Conservation (phyloP, 2,888 invertebrate genomes). For the Eupithecia abbreviata region DNA sequence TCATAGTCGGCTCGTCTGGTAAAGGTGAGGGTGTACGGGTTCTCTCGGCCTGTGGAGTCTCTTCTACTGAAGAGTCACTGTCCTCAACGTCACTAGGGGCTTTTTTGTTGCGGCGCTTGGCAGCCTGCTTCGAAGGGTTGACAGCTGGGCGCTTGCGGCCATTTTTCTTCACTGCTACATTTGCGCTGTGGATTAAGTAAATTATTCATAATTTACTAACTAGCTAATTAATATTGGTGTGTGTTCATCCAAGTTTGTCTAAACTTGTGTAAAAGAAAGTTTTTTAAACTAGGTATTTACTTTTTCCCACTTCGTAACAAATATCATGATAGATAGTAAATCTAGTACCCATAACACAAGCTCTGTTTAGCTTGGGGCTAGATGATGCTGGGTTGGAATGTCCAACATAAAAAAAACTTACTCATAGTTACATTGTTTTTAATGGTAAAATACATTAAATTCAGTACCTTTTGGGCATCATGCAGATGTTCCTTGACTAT, state of each 20-base stretch:
- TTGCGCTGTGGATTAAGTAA: not conserved
- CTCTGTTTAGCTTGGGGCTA: too few relatives aligned
- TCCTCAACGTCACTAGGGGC: slow-evolving; percentile 65
- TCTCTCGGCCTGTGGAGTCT: slow-evolving; percentile 50
- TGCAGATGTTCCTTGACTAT: slow-evolving; percentile 3
- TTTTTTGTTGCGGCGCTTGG: slow-evolving; percentile 53
- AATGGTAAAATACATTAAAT: not conserved
- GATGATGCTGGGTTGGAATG: too few relatives aligned
- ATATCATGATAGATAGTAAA: too few relatives aligned
- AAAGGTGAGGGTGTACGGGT: slow-evolving; percentile 79
- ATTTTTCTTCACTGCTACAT: slow-evolving; percentile 22
- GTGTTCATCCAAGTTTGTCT: not conserved
- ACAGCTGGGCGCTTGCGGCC: slow-evolving; percentile 37
- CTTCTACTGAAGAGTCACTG: slow-evolving; percentile 60
- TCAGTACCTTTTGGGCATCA: slow-evolving; percentile 28
- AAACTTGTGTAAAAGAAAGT: not conserved
- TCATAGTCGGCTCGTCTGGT: slow-evolving; percentile 84
- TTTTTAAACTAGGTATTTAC: not conserved
- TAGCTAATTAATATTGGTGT: not conserved
- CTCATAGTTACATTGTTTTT: too few relatives aligned
- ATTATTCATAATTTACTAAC: not conserved
- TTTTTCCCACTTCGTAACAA: too few relatives aligned
- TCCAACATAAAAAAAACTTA: too few relatives aligned
- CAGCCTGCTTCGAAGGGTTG: slow-evolving; percentile 27
- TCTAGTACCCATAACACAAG: too few relatives aligned